Percentiles rank a stretch among this genome's conserved stretches.
phyloP scores from a whole-genome alignment of 2,797 vertebrate species.

The Onychomys torridus region DNA sequence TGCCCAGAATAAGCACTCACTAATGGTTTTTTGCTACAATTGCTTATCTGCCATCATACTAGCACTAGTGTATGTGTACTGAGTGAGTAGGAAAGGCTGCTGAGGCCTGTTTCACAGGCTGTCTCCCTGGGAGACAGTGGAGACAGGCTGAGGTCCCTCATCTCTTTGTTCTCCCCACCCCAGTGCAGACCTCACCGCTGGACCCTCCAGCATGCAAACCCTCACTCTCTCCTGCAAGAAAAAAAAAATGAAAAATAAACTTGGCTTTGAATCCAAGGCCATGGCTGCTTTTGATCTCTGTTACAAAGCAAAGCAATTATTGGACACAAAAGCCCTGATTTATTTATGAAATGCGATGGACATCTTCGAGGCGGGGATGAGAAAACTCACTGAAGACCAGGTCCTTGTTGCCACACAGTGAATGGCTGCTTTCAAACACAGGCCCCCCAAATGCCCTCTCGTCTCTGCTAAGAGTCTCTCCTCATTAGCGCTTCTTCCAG shows the following conservation, averaged over 20 bases:
- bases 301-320: constrained; percentile 64
- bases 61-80: not conserved
- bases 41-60: not conserved
- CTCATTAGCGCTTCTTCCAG: constrained; percentile 77
- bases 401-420: constrained; percentile 70
- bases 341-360: constrained; percentile 67
- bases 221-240: constrained; percentile 65
- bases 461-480: constrained; percentile 68
- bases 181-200: not conserved
- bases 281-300: constrained; percentile 68
- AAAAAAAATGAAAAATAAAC: constrained; percentile 66
- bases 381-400: constrained; percentile 71
- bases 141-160: not conserved
- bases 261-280: constrained; percentile 71
- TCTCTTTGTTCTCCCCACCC: not conserved
- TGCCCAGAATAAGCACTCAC: not conserved
- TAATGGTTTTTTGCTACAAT: not conserved
- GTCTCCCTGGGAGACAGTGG: not conserved
- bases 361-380: constrained; percentile 64
- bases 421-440: constrained; percentile 77
- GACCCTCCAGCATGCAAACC: constrained; percentile 55
- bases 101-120: constrained; percentile 27
- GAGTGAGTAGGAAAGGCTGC: constrained; percentile 35
- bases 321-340: constrained; percentile 69
- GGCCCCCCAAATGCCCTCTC: constrained; percentile 70